Conservation (phyloP, 2,113 vertebrate species). For the Gymnorhina tibicen region DNA sequence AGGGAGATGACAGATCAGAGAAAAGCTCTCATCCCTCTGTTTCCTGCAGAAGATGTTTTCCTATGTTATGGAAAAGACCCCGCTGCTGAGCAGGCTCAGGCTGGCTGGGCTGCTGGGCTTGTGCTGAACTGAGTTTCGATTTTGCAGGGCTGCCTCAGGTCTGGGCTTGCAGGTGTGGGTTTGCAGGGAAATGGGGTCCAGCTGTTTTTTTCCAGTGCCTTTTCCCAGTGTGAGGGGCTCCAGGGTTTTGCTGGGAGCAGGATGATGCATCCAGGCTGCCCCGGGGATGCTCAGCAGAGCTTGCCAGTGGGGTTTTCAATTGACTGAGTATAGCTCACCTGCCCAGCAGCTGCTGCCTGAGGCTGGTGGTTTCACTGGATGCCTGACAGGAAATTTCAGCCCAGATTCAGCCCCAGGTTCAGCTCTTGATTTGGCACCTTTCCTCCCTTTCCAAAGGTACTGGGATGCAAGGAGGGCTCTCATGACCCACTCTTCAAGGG, state of each 20-base stretch:
- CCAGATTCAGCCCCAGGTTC: not conserved
- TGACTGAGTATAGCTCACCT: not conserved
- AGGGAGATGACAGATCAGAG: not conserved
- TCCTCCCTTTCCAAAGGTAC: not conserved
- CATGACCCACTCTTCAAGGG: not conserved
- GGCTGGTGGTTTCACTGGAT: not conserved
- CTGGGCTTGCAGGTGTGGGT: not conserved
- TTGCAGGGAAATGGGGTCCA: accelerated
- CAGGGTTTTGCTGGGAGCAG: not conserved
- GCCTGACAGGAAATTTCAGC: not conserved
- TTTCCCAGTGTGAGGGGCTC: not conserved
- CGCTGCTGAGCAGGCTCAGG: not conserved
- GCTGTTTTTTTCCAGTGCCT: not conserved
- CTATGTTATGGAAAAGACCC: not conserved
- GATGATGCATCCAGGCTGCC: not conserved
- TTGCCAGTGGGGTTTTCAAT: not conserved
- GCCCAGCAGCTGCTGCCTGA: not conserved
- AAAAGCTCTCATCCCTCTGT: not conserved
- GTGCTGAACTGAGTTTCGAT: not conserved
- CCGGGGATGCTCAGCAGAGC: not conserved
- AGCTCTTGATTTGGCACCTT: not conserved
- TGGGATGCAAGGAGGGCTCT: not conserved
- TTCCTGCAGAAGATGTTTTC: not conserved
- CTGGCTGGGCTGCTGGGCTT: not conserved
- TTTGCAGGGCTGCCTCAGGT: not conserved